Evolutionary conservation across 1,140 invertebrate genomes (phyloP).

Genomic region (Ostrea denselamellosa): DNA sequence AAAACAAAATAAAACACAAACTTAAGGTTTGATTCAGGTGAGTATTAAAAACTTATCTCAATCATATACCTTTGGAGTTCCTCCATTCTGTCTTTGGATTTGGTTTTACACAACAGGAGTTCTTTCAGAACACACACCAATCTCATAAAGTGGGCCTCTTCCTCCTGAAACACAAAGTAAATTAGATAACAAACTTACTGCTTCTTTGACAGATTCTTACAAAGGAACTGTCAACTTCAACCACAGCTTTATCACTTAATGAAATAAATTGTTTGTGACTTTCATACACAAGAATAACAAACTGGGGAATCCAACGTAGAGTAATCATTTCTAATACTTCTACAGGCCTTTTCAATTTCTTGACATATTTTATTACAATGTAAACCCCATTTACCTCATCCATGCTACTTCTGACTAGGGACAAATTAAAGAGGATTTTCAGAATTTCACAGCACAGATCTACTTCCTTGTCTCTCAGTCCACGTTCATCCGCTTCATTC

Average conservation of each 20-base stretch:
- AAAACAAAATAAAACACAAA: too few species aligned
- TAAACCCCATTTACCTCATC: conserved; percentile 76
- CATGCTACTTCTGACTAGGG: conserved; percentile 77
- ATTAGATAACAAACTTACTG: too few species aligned
- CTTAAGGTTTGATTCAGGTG: too few species aligned
- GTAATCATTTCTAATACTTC: not conserved
- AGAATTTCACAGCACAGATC: conserved; percentile 90
- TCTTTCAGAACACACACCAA: conserved; percentile 86
- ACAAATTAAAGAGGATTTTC: conserved; percentile 93
- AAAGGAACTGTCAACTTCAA: too few species aligned
- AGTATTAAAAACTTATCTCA: not conserved
- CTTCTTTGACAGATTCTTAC: too few species aligned
- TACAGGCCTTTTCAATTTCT: not conserved
- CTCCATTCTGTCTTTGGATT: conserved; percentile 83
- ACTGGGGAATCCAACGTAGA: too few species aligned
- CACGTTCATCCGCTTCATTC: conserved; percentile 73
- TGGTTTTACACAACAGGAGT: conserved; percentile 84
- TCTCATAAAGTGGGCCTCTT: conserved; percentile 86
- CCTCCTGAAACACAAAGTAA: conserved; percentile 79
- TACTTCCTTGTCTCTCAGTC: conserved; percentile 83
- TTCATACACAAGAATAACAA: too few species aligned
- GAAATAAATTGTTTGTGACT: too few species aligned
- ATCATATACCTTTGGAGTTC: conserved; percentile 83
- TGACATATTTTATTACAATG: not conserved
- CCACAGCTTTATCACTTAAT: too few species aligned